Evolutionary conservation across 2,113 vertebrate genomes (phyloP).

Genomic region (Phylloscopus trochiloides): DNA sequence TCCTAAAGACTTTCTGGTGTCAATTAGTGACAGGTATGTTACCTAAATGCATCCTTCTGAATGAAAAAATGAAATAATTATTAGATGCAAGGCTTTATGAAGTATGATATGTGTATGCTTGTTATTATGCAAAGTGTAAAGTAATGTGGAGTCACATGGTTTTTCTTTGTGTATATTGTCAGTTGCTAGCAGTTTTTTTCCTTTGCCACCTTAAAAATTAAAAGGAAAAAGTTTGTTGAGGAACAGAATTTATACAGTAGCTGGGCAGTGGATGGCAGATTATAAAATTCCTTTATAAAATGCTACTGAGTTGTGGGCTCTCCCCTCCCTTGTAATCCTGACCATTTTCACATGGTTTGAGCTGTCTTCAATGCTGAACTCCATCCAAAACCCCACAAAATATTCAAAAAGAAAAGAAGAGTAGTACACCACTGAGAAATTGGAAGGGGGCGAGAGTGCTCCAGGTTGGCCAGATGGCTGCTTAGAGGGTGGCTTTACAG

Average conservation of each 20-base stretch:
- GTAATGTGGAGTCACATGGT: neutral
- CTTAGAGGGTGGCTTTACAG: neutral
- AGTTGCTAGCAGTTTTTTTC: neutral
- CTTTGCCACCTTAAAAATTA: neutral
- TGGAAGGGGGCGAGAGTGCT: neutral
- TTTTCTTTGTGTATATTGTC: neutral
- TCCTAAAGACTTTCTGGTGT: slow-evolving; percentile 96
- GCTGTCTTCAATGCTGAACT: neutral
- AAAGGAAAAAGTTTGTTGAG: neutral
- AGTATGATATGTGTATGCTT: neutral
- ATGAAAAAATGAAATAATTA: neutral
- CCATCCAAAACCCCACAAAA: neutral
- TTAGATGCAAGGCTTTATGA: neutral
- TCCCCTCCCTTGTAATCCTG: neutral
- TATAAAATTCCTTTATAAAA: neutral
- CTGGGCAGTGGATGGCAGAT: neutral
- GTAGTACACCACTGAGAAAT: neutral
- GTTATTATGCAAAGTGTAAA: neutral
- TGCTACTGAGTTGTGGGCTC: neutral
- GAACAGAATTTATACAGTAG: neutral
- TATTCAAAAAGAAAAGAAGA: neutral
- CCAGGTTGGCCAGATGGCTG: neutral
- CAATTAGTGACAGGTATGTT: slow-evolving; percentile 95
- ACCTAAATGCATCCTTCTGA: neutral
- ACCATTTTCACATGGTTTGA: neutral